Evolutionary conservation across 2,888 invertebrate genomes (phyloP), one percentile per base, ranked within the genome.

Genomic region (Pristionchus exspectatus): DNA sequence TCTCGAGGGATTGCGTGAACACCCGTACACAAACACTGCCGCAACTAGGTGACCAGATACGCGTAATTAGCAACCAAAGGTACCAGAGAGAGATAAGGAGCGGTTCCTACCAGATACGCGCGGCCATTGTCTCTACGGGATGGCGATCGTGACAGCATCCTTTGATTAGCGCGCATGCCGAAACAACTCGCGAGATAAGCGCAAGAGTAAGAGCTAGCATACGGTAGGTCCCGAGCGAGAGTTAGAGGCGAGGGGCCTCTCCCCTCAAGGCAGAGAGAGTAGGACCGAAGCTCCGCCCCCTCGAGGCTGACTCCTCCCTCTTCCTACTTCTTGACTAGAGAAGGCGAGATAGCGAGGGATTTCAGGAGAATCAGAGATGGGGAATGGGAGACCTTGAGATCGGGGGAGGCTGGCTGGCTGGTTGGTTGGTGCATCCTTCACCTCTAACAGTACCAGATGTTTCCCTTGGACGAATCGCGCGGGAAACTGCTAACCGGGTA

Each of bases 361-460:
- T 69, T 27, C 12, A 14, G 14, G 63, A n/a, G 72, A 0, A 16
- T 27, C 24, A 33, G 30, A 33, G 81, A 50, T 9, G 16, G 24
- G n/a, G 10, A 18, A 74, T 38, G 38, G 50, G 24, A 81, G 81
- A 81, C 81, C 81, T 81, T 81, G 81, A 81, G 27, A 14, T 27
- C 10, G 44, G 44, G 44, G n/a, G n/a, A n/a, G n/a, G 44, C 10
- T 10, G 44, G 44, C 44, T 50, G 44, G 44, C 44, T 50, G 44
- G 44, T 50, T 50, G 44, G 44, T 50, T 50, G 44, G 44, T 50
- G 44, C n/a, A 81, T 81, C 50, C 81, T n/a, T 56, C 72, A 72
- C 72, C 72, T 72, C 74, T 74, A 74, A 74, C 74, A 74, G 54
- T 54, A 44, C 81, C 81, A 81, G 81, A 81, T 81, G 81, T 81